Percentiles rank a stretch among this genome's conserved stretches.
These are phyloP conservation scores for Bombus cullumanus DNA, from an alignment of 1,140 invertebrate species.

Conservation along the genomic window DNA sequence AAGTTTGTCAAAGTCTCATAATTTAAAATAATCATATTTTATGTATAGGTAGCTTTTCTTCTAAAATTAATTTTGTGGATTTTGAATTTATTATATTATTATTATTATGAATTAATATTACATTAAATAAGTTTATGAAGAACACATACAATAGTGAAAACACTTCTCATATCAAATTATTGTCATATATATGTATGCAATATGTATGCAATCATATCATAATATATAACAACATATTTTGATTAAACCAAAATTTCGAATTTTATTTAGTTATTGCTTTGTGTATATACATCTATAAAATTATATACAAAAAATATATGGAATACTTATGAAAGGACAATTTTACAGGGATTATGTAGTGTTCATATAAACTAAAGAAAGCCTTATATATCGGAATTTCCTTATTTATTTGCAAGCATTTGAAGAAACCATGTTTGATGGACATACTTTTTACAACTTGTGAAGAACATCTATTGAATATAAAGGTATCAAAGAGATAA, in stretches of 20 bases:
- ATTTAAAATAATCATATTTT: neutral
- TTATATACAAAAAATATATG: constrained; percentile 23
- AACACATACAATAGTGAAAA: constrained; percentile 26
- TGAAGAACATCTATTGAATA: constrained; percentile 61
- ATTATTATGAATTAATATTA: neutral
- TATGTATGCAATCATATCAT: neutral
- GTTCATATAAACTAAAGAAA: constrained; percentile 60
- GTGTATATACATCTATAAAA: neutral
- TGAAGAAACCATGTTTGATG: constrained; percentile 66
- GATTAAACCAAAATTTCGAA: neutral
- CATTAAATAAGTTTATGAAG: neutral
- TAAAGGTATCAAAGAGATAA: constrained; percentile 66
- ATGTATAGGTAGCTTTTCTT: neutral
- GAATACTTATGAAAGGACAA: constrained; percentile 58
- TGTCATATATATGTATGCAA: neutral
- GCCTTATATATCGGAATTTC: constrained; percentile 60
- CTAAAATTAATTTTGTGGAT: neutral
- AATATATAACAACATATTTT: neutral
- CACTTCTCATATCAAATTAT: neutral
- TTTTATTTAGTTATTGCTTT: neutral
- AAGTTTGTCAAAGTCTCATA: neutral
- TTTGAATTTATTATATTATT: neutral
- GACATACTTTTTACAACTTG: constrained; percentile 65
- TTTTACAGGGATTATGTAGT: constrained; percentile 63
- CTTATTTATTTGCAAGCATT: constrained; percentile 64